Percentiles rank a stretch among this genome's conserved stretches.
These are phyloP conservation scores for Recurvirostra avosetta DNA, from an alignment of 2,113 vertebrate genomes.

Conservation along the genomic window DNA sequence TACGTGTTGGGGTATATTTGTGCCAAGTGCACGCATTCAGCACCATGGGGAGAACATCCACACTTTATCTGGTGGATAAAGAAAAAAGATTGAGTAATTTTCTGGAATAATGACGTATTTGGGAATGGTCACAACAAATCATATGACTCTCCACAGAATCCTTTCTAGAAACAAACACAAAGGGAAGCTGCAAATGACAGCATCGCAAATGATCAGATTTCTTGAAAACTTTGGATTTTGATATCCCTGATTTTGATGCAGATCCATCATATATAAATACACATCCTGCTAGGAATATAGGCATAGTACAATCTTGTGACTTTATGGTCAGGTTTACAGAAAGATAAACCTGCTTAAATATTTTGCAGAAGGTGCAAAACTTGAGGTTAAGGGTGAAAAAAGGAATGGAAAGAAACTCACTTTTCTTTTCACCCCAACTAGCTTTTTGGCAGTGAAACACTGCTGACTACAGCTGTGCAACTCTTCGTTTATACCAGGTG, in stretches of 20 bases:
- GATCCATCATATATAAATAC: not conserved
- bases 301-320: not conserved
- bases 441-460: not conserved
- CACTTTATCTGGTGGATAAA: not conserved
- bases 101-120: not conserved
- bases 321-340: not conserved
- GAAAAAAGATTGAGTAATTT: not conserved
- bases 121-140: not conserved
- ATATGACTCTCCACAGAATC: not conserved
- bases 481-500: not conserved
- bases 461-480: not conserved
- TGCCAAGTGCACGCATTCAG: rapidly evolving
- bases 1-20: not conserved
- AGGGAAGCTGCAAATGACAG: not conserved
- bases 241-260: not conserved
- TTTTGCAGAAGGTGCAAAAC: not conserved
- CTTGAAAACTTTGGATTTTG: not conserved
- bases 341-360: not conserved
- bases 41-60: not conserved
- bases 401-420: not conserved
- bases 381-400: not conserved
- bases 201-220: not conserved
- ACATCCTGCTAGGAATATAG: not conserved
- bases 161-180: slow-evolving; percentile 52
- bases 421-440: not conserved